These are phyloP conservation scores for Aplysina aerophoba DNA, from an alignment of 37 sponge, comb jelly and placozoan species.

Conservation along the genomic window DNA sequence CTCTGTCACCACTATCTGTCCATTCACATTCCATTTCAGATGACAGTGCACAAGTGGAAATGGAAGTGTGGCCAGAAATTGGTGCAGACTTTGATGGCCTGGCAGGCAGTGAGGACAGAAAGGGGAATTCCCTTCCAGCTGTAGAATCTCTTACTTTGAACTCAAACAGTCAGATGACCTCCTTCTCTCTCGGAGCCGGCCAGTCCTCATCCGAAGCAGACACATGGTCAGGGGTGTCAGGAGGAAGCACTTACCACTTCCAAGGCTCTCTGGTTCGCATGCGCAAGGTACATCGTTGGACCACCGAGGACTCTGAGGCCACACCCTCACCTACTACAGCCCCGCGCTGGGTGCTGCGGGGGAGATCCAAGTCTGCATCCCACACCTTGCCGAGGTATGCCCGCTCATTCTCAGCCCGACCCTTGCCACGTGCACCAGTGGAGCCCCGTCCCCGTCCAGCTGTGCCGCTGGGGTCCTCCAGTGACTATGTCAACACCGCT, in stretches of 20 bases:
- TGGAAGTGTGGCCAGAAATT: neutral
- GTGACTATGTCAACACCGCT: too few relatives aligned
- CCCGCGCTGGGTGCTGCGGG: neutral
- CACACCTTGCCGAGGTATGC: neutral
- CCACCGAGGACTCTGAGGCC: neutral
- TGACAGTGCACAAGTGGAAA: neutral
- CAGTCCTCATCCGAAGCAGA: too few relatives aligned
- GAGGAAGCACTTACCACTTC: neutral
- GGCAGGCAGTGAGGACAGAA: neutral
- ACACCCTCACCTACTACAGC: neutral
- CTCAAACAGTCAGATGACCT: too few relatives aligned
- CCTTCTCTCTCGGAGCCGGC: too few relatives aligned
- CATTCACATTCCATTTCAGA: neutral
- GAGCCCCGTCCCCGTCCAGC: too few relatives aligned
- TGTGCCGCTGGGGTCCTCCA: too few relatives aligned
- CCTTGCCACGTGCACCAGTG: neutral
- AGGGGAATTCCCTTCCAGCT: too few relatives aligned
- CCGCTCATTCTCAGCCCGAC: neutral
- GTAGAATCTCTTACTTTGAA: too few relatives aligned
- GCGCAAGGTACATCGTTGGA: neutral
- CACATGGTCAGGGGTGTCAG: neutral
- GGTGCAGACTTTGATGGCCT: neutral
- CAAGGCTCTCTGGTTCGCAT: neutral
- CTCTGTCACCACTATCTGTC: neutral
- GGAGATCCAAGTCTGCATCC: neutral